Percentiles rank a stretch among this genome's conserved stretches.
Conservation (phyloP, 2,797 vertebrate genomes). For the Ciconia nigra region DNA sequence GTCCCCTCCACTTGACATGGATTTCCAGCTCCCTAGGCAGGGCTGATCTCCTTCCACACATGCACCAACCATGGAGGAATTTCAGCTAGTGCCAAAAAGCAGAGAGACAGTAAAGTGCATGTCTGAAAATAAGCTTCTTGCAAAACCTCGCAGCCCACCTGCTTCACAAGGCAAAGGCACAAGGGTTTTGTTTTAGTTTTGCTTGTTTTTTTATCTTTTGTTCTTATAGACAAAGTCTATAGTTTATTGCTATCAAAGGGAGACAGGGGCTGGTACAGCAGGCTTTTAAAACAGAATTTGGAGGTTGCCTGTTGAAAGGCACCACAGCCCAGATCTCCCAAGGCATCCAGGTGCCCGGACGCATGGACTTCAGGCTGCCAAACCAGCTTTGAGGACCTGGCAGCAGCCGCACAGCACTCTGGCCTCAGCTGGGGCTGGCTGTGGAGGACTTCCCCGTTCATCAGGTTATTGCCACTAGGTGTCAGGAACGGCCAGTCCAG, state of each 20-base stretch:
- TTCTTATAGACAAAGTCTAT: neutral
- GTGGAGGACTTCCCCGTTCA: neutral
- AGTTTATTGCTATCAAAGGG: neutral
- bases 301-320: neutral
- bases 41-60: neutral
- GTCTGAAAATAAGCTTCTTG: neutral
- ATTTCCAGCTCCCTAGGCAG: neutral
- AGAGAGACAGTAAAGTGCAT: neutral
- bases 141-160: neutral
- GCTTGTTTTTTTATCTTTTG: neutral
- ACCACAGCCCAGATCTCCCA: neutral
- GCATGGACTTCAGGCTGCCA: neutral
- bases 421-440: neutral
- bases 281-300: neutral
- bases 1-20: neutral
- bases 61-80: neutral
- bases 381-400: neutral
- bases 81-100: neutral
- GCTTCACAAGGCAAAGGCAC: neutral
- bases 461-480: constrained; percentile 26
- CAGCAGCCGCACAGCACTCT: neutral
- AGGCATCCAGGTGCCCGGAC: neutral
- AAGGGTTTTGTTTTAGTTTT: neutral
- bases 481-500: constrained; percentile 30
- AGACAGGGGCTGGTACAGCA: neutral